Evolutionary conservation across 92 coral and sea anemone genomes (phyloP).

Genomic region (Porites divaricata): DNA sequence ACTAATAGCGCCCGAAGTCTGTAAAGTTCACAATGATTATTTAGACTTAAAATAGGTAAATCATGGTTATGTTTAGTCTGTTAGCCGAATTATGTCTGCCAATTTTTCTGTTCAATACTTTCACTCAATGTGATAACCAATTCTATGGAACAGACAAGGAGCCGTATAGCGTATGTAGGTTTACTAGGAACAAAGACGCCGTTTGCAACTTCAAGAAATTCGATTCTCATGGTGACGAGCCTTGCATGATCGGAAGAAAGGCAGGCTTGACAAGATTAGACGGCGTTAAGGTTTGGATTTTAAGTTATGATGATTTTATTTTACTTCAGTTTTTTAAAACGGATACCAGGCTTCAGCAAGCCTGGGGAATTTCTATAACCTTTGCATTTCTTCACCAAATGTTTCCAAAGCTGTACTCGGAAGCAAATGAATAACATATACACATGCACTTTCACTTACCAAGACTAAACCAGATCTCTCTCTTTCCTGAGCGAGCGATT

Average conservation of each 20-base stretch:
- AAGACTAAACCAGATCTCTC: too few species aligned
- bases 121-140: not conserved
- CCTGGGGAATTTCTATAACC: too few species aligned
- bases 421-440: too few species aligned
- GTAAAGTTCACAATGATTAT: not conserved
- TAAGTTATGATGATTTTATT: not conserved
- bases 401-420: too few species aligned
- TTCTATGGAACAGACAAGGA: not conserved
- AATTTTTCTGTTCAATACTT: not conserved
- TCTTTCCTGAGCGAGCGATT: too few species aligned
- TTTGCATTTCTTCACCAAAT: too few species aligned
- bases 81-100: not conserved
- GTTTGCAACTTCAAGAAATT: conserved; percentile 26
- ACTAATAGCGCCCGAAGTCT: not conserved
- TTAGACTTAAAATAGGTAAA: conserved; percentile 13
- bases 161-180: conserved; percentile 35
- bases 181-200: not conserved
- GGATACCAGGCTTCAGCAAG: not conserved
- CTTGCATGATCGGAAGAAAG: conserved; percentile 73
- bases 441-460: too few species aligned
- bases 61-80: conserved; percentile 33
- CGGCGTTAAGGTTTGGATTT: conserved; percentile 64
- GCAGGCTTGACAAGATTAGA: conserved; percentile 65
- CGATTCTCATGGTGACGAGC: conserved; percentile 58
- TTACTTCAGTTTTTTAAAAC: not conserved